Evolutionary conservation across 2,797 vertebrate species (phyloP).

Genomic region (Eurystomus glaucurus): DNA sequence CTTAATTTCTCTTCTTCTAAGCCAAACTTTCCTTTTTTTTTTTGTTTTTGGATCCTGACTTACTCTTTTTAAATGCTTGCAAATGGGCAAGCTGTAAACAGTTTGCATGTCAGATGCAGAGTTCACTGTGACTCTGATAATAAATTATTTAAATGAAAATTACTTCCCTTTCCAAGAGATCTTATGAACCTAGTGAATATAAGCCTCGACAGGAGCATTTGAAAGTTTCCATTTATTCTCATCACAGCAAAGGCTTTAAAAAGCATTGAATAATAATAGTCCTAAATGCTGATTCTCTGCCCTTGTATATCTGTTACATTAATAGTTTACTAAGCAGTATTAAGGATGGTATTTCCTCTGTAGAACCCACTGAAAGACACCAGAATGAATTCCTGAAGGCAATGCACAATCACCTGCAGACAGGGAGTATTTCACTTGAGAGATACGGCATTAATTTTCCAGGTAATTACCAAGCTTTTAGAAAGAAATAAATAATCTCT

Average conservation of each 20-base stretch:
- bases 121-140: neutral
- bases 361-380: neutral
- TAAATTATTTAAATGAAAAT: slow-evolving; percentile 54
- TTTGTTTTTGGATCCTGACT: neutral
- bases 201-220: neutral
- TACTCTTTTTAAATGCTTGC: neutral
- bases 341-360: neutral
- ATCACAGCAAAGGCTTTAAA: neutral
- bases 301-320: neutral
- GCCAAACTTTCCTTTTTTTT: neutral
- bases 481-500: neutral
- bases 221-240: neutral
- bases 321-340: neutral
- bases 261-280: neutral
- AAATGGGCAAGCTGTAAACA: neutral
- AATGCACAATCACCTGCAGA: neutral
- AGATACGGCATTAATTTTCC: neutral
- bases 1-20: neutral
- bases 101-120: neutral
- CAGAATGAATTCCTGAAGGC: neutral
- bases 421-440: neutral
- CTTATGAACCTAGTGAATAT: neutral
- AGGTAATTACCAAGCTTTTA: neutral
- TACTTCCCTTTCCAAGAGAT: neutral
- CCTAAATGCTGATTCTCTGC: neutral